These are phyloP conservation scores for Scalopus aquaticus DNA, from an alignment of 2,113 vertebrate genomes.

Conservation along the genomic window DNA sequence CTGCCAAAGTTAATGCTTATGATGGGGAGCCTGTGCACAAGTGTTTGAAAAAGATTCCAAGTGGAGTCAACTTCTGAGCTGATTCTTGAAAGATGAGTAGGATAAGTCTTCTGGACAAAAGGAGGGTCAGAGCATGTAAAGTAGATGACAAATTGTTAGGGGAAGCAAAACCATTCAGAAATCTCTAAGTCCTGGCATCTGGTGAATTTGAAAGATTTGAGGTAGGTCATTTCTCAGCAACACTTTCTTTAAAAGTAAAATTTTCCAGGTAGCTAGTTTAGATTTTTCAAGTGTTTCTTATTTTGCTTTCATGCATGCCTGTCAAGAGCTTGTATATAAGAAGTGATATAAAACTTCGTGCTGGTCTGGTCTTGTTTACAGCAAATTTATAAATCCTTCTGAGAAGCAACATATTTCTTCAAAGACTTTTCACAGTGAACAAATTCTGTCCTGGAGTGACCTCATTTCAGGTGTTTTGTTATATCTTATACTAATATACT, in stretches of 20 bases:
- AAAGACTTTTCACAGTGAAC: constrained; percentile 6
- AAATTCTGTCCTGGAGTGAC: constrained; percentile 40
- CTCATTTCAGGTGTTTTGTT: constrained; percentile 25
- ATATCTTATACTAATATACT: constrained; percentile 36
- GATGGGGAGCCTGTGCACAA: not conserved
- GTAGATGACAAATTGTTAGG: not conserved
- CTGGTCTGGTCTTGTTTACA: constrained; percentile 57
- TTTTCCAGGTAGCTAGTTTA: constrained; percentile 37
- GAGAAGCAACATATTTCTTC: constrained; percentile 26
- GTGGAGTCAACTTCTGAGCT: not conserved
- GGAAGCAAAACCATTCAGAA: not conserved
- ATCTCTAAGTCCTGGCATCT: not conserved
- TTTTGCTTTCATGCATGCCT: constrained; percentile 25
- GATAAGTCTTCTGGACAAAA: not conserved
- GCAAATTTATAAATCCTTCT: constrained; percentile 44
- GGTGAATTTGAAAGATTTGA: not conserved
- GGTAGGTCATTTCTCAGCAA: not conserved
- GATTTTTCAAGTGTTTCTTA: constrained; percentile 11
- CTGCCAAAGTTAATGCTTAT: not conserved
- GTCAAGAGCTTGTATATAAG: not conserved
- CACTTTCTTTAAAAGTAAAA: not conserved
- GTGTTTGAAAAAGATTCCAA: not conserved
- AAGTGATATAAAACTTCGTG: constrained; percentile 53
- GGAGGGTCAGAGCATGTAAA: not conserved
- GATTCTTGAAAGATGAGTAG: not conserved